Evolutionary conservation across 2,113 vertebrate genomes (phyloP), one percentile per base, ranked within the genome.

Genomic region (Chiloscyllium plagiosum): DNA sequence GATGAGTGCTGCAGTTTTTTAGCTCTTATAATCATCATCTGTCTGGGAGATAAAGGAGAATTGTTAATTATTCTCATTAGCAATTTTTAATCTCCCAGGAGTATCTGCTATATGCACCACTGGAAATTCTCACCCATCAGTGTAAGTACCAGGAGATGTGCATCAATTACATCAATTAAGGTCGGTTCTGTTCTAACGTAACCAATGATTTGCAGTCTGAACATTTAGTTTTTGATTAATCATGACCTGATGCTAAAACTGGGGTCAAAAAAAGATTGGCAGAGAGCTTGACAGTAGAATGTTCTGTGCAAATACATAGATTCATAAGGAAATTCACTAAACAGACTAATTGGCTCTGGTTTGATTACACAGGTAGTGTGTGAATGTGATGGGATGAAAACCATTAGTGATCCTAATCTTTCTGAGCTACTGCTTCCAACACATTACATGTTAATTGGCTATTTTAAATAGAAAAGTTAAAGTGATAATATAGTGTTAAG

Each of bases 161-260:
- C 93, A 94, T 94, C 65, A 94, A 47, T 94, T 94, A 94, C 17
- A 94, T 94, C 93, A 70, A 94, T 94, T 94, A 94, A 20, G 37
- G 37, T 42, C 29, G 10, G 20, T 42, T 70, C 68, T 50, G n/a
- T 29, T 70, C 33, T 42, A 94, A 94, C 66, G 50, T 68, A 72
- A 94, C 37, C 93, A 70, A 47, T 42, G 66, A 94, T 70, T 94
- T 70, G 68, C 68, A 94, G 68, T 94, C 93, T 26, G 42, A 70
- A 69, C 93, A 72, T 37, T 94, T 47, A 42, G 66, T 69, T 69
- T 8, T n/a, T 47, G 42, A 26, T 94, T 94, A 94, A 94, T 37
- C 5, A 37, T 70, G 65, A 8, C 37, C 47, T 72, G 93, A 47
- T 94, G 93, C 66, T 70, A 47, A 70, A 47, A 29, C 93, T 94